Percentiles rank a stretch among this genome's conserved stretches.
Conservation (phyloP, 2,797 vertebrate genomes). For the Salarias fasciatus region DNA sequence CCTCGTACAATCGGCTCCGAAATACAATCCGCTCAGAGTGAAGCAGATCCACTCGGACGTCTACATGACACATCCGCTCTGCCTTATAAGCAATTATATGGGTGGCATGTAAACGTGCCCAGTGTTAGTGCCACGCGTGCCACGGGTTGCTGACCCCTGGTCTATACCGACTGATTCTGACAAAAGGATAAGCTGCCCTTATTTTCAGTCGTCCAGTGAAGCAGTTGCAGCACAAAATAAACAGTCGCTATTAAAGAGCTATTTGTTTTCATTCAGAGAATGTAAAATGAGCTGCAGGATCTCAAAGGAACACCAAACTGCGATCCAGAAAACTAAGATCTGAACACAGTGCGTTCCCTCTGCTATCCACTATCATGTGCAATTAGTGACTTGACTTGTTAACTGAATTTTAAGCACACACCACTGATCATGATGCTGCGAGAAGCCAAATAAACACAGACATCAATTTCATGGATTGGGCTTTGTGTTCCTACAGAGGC, state of each 20-base stretch:
- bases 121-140: too few relatives aligned
- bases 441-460: slow-evolving; percentile 40
- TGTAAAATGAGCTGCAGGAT: background rate
- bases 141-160: too few relatives aligned
- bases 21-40: too few relatives aligned
- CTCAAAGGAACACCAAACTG: background rate
- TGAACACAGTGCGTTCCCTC: background rate
- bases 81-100: too few relatives aligned
- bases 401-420: slow-evolving; percentile 45
- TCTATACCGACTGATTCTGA: slow-evolving; percentile 7
- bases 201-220: background rate
- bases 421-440: slow-evolving; percentile 21
- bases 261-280: background rate
- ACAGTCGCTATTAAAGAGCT: too few relatives aligned
- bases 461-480: slow-evolving; percentile 51
- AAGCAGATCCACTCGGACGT: too few relatives aligned
- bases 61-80: too few relatives aligned
- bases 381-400: slow-evolving; percentile 39
- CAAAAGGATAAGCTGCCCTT: background rate
- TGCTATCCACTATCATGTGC: slow-evolving; percentile 25
- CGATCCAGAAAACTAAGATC: background rate
- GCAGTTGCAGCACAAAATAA: too few relatives aligned
- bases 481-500: slow-evolving; percentile 14
- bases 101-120: too few relatives aligned
- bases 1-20: too few relatives aligned